Evolutionary conservation across 2,113 vertebrate genomes (phyloP).

Genomic region (Trinectes maculatus): DNA sequence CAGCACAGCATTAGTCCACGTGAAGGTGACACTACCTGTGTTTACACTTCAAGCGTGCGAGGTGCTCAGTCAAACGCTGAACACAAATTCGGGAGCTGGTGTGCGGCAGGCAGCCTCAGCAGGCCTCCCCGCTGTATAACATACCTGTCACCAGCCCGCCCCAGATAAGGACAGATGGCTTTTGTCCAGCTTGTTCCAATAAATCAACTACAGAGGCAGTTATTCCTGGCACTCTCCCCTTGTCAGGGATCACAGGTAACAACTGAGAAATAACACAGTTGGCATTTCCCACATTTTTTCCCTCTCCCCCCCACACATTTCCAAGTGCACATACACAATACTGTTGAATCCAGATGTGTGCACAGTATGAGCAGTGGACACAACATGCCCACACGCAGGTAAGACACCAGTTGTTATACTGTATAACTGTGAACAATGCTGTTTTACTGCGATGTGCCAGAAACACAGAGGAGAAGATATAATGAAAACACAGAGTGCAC

Average conservation of each 20-base stretch:
- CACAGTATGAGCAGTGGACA: too few species aligned
- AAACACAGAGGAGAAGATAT: too few species aligned
- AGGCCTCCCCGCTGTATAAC: conserved; percentile 55
- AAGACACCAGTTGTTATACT: too few species aligned
- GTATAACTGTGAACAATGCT: too few species aligned
- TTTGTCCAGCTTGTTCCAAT: conserved; percentile 69
- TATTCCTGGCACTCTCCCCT: conserved; percentile 63
- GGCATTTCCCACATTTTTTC: too few species aligned
- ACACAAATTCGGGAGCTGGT: conserved; percentile 56
- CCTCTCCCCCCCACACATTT: too few species aligned
- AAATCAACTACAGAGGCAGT: conserved; percentile 69
- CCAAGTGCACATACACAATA: too few species aligned
- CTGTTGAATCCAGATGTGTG: too few species aligned
- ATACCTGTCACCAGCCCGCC: conserved; percentile 66
- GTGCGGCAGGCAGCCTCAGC: conserved; percentile 41
- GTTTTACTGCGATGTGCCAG: too few species aligned
- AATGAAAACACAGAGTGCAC: too few species aligned
- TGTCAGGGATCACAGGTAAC: conserved; percentile 62
- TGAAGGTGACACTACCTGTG: conserved; percentile 80
- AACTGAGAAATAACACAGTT: conserved; percentile 66
- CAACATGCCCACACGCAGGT: too few species aligned
- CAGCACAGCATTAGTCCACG: conserved; percentile 62
- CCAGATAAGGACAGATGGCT: conserved; percentile 78
- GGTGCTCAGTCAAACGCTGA: conserved; percentile 64
- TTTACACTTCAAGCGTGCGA: conserved; percentile 72